Percentiles rank a stretch among this genome's conserved stretches.
phyloP scores from a whole-genome alignment of 2,888 invertebrate species.

The Gymnosoma rotundatum region DNA sequence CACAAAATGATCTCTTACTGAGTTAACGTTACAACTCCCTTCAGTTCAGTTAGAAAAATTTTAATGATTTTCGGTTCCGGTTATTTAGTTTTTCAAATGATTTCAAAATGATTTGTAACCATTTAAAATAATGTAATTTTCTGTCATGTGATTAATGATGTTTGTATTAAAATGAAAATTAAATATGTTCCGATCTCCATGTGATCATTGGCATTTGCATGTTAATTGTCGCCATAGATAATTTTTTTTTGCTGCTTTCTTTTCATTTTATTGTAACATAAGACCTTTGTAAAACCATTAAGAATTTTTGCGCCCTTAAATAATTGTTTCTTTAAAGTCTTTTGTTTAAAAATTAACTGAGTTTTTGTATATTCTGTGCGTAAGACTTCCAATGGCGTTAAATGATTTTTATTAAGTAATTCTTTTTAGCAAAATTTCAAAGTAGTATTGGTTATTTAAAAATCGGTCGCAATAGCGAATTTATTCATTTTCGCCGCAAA shows the following conservation, averaged over 20 bases:
- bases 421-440: background rate
- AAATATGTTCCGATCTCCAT: constrained; percentile 28
- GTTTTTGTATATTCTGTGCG: background rate
- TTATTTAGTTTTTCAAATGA: constrained; percentile 43
- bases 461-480: too few species aligned
- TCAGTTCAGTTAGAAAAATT: constrained; percentile 17
- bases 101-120: constrained; percentile 58
- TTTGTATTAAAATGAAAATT: constrained; percentile 18
- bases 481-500: too few species aligned
- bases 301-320: background rate
- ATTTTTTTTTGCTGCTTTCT: constrained; percentile 11
- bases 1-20: constrained; percentile 61
- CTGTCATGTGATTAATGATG: constrained; percentile 66
- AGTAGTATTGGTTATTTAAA: background rate
- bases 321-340: background rate
- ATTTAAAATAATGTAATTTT: constrained; percentile 58
- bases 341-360: background rate
- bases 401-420: constrained; percentile 29
- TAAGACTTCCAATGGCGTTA: constrained; percentile 3
- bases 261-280: constrained; percentile 30
- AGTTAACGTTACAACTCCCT: constrained; percentile 49
- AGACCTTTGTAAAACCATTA: constrained; percentile 40
- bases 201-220: constrained; percentile 54
- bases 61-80: constrained; percentile 78
- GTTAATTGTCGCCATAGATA: constrained; percentile 36